Base-by-base conservation (phyloP, 2,797 vertebrate genomes). In the Notolabrus celidotus region DNA sequence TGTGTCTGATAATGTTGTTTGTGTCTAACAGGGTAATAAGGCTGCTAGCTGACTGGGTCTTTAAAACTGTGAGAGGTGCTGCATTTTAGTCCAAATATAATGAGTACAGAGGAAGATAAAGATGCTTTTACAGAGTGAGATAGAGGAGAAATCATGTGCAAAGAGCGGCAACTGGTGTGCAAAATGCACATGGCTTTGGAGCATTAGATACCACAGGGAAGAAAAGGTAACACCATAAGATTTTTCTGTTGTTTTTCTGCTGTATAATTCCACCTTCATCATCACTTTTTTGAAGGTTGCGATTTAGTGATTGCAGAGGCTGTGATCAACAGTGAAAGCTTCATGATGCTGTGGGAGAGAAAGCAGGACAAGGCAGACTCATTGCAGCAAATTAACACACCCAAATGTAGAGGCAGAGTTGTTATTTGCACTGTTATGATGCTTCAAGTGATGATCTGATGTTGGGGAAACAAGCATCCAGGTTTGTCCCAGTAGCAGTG, bases 1-100 rank as follows among this genome's bases (percentile, higher is more conserved):
- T 68, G 42, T 60, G 67, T 74, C 69, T 79, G 67, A 59, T 29
- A 45, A 56, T 34, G n/a, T 33, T 43, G 46, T 58, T 56, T 60
- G 47, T 56, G 27, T 43, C 12, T 61, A 62, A 56, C 19, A 74
- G 36, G 59, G 38, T 55, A 49, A 49, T 17, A 64, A 38, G 71
- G 34, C 22, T 22, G 34, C n/a, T 15, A 67, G 29, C 34, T 43
- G 45, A 19, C 45, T 61, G 66, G 15, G 47, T 61, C 25, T 55
- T 45, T 60, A 3, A 54, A 76, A 27, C 63, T 10, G 20, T 20
- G 38, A 27, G 25, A 31, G 58, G 17, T 23, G 50, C 4, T 52
- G 0, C 27, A 55, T 57, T 62, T 49, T 33, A 39, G 25, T 36
- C 4, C 33, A 31, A 57, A 52, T 12, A 57, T 45, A 22, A 43